Evolutionary conservation across 2,888 invertebrate species (phyloP).

Genomic region (Heliothis peltigera): DNA sequence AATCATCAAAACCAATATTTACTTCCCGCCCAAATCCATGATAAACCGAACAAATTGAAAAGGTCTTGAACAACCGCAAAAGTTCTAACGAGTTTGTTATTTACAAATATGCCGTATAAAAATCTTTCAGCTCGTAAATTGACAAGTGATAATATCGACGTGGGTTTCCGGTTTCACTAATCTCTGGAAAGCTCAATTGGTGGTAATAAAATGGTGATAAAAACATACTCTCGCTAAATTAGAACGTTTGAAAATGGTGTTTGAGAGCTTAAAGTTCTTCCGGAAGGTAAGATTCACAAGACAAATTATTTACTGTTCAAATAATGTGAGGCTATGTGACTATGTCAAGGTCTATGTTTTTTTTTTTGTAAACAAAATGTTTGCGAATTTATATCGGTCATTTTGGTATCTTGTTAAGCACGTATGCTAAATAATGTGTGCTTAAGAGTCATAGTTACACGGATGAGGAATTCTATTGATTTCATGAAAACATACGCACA

Average conservation of each 20-base stretch:
- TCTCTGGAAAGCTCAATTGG: slow-evolving; percentile 48
- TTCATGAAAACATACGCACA: background rate
- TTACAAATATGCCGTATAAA: slow-evolving; percentile 53
- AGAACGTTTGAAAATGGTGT: slow-evolving; percentile 63
- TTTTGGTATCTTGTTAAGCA: too few relatives aligned
- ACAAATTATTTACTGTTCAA: background rate
- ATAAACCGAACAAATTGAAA: slow-evolving; percentile 67
- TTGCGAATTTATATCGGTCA: background rate
- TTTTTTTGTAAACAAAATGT: slow-evolving; percentile 9
- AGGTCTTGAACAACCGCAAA: slow-evolving; percentile 18
- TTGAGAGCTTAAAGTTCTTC: slow-evolving; percentile 60
- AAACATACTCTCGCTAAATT: slow-evolving; percentile 24
- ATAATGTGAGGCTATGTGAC: background rate
- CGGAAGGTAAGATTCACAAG: slow-evolving; percentile 66
- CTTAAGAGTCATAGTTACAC: background rate
- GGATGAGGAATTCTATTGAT: background rate
- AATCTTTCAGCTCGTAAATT: slow-evolving; percentile 70
- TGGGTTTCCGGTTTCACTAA: slow-evolving; percentile 66
- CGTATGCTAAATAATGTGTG: too few relatives aligned
- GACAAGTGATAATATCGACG: slow-evolving; percentile 66
- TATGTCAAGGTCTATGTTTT: background rate
- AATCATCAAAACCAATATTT: slow-evolving; percentile 75
- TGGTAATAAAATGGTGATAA: slow-evolving; percentile 53
- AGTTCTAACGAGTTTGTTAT: background rate
- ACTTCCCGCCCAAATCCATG: slow-evolving; percentile 66